Base-by-base conservation (phyloP, 2,113 vertebrate genomes). In the Nothoprocta pentlandii region DNA sequence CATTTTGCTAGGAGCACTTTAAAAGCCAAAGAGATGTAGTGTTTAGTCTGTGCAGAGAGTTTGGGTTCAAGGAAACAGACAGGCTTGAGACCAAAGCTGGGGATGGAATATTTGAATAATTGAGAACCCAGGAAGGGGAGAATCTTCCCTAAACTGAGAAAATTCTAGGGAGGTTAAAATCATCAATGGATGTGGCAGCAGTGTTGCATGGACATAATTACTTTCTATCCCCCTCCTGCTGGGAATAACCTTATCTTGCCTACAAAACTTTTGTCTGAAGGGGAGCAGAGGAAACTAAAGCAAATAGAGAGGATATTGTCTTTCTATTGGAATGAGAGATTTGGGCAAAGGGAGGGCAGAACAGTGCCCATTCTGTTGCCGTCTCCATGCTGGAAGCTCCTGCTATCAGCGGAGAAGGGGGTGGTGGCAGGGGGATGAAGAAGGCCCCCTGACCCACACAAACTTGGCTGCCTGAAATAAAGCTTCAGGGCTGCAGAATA, bases 361-460 rank as follows among this genome's bases (percentile, higher is more conserved):
- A 11, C 28, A 2, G 56, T 93, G 87, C 64, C 59, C 63, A 25
- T 92, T 80, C 70, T 82, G 41, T 42, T 67, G 81, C 63, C 58
- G 82, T 89, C 91, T 85, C 67, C 85, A 81, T 69, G 70, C 87
- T 92, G 58, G 67, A 95, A 90, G 83, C 39, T 84, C 51, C 49
- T 76, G 30, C 49, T 89, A 32, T 89, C 58, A 89, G 54, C 66
- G 73, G 44, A 90, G 58, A 63, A 54, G 23, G 85, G 69, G 49
- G 14, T 39, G 21, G 44, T 76, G 93, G 91, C 78, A 92, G 80
- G 70, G 49, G 69, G 54, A 54, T 80, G 68, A 53, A 68, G 70
- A 64, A 82, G 71, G 56, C 46, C 7, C 19, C 46, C 46, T 47
- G 46, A 47, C 19, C 85, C 25, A 46, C 54, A 22, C 70, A 68